Conservation (phyloP, 1,140 invertebrate species). For the Metopolophium dirhodum region DNA sequence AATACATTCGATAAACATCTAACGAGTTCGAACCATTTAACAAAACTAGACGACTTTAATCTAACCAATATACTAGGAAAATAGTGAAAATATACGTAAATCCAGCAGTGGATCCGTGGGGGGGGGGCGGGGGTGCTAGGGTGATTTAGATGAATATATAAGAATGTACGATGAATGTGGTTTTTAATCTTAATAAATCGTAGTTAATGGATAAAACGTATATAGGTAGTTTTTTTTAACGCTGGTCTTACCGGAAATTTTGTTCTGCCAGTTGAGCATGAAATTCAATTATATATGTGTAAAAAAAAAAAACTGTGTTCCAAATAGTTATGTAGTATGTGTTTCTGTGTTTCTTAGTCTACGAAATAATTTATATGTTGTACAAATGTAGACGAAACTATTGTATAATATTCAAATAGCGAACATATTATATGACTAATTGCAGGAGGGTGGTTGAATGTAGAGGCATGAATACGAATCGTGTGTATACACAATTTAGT, state of each 20-base stretch:
- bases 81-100: too few relatives aligned
- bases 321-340: background rate
- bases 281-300: conserved; percentile 30
- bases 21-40: background rate
- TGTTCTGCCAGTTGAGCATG: conserved; percentile 35
- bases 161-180: background rate
- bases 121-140: too few relatives aligned
- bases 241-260: background rate
- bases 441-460: background rate
- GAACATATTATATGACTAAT: background rate
- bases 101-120: too few relatives aligned
- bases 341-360: conserved; percentile 14
- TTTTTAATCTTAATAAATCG: background rate
- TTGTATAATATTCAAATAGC: background rate
- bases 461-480: background rate
- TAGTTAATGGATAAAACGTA: background rate
- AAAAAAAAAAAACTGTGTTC: background rate
- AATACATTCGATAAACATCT: background rate
- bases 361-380: background rate
- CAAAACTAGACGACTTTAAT: background rate
- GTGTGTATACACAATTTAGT: background rate
- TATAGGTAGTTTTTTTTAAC: background rate
- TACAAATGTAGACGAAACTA: background rate
- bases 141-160: background rate
- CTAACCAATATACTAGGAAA: background rate